These are phyloP conservation scores for Nebria ingens DNA, from an alignment of 1,140 invertebrate species.

Conservation along the genomic window DNA sequence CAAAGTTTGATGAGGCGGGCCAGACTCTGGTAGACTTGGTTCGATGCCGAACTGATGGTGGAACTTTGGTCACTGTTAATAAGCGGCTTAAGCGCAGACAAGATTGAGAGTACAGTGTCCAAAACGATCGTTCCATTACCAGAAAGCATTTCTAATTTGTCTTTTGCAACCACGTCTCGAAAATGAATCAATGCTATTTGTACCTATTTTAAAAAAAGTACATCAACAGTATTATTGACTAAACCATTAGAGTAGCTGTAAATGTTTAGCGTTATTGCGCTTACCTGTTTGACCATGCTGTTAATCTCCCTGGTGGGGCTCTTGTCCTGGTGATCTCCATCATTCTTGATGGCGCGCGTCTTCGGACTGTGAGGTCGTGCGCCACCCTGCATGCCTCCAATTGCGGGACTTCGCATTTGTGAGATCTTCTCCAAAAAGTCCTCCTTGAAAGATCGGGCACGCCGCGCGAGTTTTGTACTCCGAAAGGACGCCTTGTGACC, in stretches of 20 bases:
- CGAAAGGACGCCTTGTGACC: conserved; percentile 56
- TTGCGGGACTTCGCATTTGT: conserved; percentile 65
- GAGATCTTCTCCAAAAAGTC: conserved; percentile 80
- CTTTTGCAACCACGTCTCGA: conserved; percentile 81
- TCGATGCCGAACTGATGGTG: conserved; percentile 61
- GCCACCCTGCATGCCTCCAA: conserved; percentile 27
- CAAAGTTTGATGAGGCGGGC: conserved; percentile 80
- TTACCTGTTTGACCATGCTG: conserved; percentile 25
- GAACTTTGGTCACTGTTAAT: conserved; percentile 36
- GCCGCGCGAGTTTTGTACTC: conserved; percentile 67
- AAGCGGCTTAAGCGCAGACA: conserved; percentile 43
- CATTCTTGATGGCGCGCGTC: conserved; percentile 8
- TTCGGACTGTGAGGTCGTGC: conserved; percentile 29
- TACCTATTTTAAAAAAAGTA: conserved; percentile 42
- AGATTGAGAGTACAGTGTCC: conserved; percentile 82
- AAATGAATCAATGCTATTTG: conserved; percentile 76
- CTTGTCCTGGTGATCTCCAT: conserved; percentile 17
- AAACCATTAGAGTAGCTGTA: neutral
- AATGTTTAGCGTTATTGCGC: neutral
- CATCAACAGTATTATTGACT: neutral
- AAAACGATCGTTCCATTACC: conserved; percentile 54
- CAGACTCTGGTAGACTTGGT: conserved; percentile 75
- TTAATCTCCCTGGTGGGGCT: conserved; percentile 27
- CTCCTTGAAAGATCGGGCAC: conserved; percentile 83
- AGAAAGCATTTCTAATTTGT: conserved; percentile 83